Evolutionary conservation across 2,113 vertebrate species (phyloP).

Genomic region (Thunnus maccoyii): DNA sequence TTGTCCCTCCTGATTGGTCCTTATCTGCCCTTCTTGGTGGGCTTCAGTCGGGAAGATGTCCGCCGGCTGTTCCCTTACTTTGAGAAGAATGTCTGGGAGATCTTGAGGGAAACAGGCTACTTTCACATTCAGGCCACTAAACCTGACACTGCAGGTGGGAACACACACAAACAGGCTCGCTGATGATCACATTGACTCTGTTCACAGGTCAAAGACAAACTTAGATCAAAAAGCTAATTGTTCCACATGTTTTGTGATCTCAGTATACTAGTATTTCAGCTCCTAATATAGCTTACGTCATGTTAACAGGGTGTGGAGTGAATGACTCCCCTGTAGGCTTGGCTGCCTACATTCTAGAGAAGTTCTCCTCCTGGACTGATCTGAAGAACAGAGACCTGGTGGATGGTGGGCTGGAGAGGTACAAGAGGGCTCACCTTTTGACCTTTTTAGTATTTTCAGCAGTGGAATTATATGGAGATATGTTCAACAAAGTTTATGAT

Average conservation of each 20-base stretch:
- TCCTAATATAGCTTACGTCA: background rate
- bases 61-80: conserved; percentile 86
- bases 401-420: conserved; percentile 91
- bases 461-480: background rate
- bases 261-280: background rate
- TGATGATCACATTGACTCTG: background rate
- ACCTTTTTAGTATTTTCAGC: background rate
- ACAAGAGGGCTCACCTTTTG: background rate
- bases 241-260: background rate
- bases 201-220: background rate
- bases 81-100: conserved; percentile 83
- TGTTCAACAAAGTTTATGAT: background rate
- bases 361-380: conserved; percentile 91
- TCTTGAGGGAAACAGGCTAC: conserved; percentile 88
- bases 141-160: conserved; percentile 90
- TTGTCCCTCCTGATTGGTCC: conserved; percentile 84
- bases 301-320: conserved; percentile 86
- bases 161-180: background rate
- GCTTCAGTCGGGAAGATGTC: conserved; percentile 87
- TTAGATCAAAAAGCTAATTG: background rate
- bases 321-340: conserved; percentile 91
- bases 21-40: conserved; percentile 90
- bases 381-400: conserved; percentile 78
- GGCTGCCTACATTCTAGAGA: conserved; percentile 91
- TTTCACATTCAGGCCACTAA: conserved; percentile 92